Evolutionary conservation across 2,113 vertebrate species (phyloP).

Genomic region (Pseudorhombus dupliciocellatus): DNA sequence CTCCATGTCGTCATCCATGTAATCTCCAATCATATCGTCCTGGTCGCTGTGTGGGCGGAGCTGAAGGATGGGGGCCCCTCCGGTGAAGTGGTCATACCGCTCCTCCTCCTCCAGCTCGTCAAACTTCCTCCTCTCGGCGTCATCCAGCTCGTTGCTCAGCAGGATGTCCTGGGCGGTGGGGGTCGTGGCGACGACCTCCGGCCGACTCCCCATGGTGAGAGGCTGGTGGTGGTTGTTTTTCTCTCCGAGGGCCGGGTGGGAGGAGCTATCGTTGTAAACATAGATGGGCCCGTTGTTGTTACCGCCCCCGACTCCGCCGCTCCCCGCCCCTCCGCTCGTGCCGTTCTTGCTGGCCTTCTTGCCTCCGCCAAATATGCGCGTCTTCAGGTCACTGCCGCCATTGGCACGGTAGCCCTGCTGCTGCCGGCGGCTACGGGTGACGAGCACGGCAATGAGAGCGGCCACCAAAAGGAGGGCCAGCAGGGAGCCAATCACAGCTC

Average conservation of each 20-base stretch:
- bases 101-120: slow-evolving; percentile 84
- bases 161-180: slow-evolving; percentile 82
- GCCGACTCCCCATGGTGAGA: slow-evolving; percentile 62
- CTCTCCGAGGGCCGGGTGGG: slow-evolving; percentile 74
- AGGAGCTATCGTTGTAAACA: slow-evolving; percentile 71
- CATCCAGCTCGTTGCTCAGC: slow-evolving; percentile 79
- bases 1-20: slow-evolving; percentile 91
- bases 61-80: slow-evolving; percentile 80
- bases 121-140: slow-evolving; percentile 82
- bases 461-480: slow-evolving; percentile 86
- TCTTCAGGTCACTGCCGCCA: slow-evolving; percentile 81
- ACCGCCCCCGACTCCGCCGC: slow-evolving; percentile 57
- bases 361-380: slow-evolving; percentile 84
- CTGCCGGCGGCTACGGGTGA: slow-evolving; percentile 81
- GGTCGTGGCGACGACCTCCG: slow-evolving; percentile 58
- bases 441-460: slow-evolving; percentile 78
- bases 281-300: slow-evolving; percentile 84
- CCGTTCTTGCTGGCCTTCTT: slow-evolving; percentile 82
- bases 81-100: slow-evolving; percentile 79
- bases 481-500: slow-evolving; percentile 86
- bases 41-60: slow-evolving; percentile 69
- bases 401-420: slow-evolving; percentile 79
- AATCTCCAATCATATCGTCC: slow-evolving; percentile 70
- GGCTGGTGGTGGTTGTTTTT: slow-evolving; percentile 80
- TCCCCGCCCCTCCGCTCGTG: slow-evolving; percentile 65